These are phyloP conservation scores for Sylvicapra grimmia DNA, from an alignment of 2,113 vertebrate species.

Conservation along the genomic window DNA sequence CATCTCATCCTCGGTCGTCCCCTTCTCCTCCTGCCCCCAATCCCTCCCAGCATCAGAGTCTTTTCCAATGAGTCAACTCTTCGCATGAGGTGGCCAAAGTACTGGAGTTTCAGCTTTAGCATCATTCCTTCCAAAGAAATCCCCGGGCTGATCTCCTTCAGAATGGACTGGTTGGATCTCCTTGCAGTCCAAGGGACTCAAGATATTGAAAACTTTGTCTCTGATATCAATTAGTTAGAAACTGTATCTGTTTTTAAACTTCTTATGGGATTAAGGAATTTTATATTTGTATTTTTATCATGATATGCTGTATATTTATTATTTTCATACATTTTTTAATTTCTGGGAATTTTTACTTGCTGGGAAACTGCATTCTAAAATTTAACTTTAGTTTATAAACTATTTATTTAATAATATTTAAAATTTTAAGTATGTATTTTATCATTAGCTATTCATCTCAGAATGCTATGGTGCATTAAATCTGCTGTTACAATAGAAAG, in stretches of 20 bases:
- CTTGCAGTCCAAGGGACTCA: too few relatives aligned
- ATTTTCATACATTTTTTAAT: slow-evolving; percentile 57
- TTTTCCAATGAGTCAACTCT: too few relatives aligned
- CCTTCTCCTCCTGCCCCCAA: too few relatives aligned
- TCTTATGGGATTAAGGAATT: slow-evolving; percentile 65
- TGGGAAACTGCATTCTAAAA: slow-evolving; percentile 18
- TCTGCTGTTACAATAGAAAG: slow-evolving; percentile 63
- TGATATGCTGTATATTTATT: slow-evolving; percentile 51
- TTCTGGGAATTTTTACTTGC: slow-evolving; percentile 38
- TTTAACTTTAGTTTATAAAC: slow-evolving; percentile 28
- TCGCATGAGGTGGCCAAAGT: too few relatives aligned
- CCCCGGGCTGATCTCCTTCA: too few relatives aligned
- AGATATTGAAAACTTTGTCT: neutral
- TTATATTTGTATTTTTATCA: slow-evolving; percentile 58
- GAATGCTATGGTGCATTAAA: slow-evolving; percentile 31
- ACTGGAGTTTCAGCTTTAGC: too few relatives aligned
- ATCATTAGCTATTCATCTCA: slow-evolving; percentile 54
- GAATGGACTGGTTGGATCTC: too few relatives aligned
- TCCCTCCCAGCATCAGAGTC: too few relatives aligned
- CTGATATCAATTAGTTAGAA: slow-evolving; percentile 9
- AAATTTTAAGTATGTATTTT: slow-evolving; percentile 11
- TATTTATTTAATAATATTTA: slow-evolving; percentile 12
- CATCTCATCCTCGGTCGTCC: too few relatives aligned
- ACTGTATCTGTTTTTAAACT: slow-evolving; percentile 47
- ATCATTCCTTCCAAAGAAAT: too few relatives aligned